Evolutionary conservation across 2,797 vertebrate genomes (phyloP).

Genomic region (Arremon brunneinucha): DNA sequence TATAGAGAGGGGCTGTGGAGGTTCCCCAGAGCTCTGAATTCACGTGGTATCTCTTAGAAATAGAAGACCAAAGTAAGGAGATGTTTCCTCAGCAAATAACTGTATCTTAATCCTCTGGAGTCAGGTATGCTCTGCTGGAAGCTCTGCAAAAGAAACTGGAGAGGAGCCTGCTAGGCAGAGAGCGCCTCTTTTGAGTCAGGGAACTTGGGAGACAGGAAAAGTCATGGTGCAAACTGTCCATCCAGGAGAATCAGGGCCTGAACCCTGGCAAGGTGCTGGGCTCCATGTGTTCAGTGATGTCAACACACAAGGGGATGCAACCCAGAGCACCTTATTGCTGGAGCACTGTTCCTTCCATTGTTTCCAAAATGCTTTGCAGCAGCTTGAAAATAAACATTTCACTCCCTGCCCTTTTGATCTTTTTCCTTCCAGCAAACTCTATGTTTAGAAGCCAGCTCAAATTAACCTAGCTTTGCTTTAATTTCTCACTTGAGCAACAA

Average conservation of each 20-base stretch:
- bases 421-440: slow-evolving; percentile 29
- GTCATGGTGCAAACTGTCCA: not conserved
- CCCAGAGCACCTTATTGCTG: not conserved
- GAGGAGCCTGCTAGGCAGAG: not conserved
- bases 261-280: not conserved
- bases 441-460: slow-evolving; percentile 26
- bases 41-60: not conserved
- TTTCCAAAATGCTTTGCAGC: slow-evolving; percentile 18
- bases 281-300: not conserved
- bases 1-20: not conserved
- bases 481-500: not conserved
- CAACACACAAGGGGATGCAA: not conserved
- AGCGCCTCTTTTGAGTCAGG: not conserved
- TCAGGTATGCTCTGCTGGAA: not conserved
- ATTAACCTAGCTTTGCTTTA: slow-evolving; percentile 38
- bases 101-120: not conserved
- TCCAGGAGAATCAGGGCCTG: not conserved
- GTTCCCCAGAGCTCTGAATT: slow-evolving; percentile 1
- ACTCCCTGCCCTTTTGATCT: slow-evolving; percentile 33
- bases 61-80: not conserved
- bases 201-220: not conserved
- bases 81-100: not conserved
- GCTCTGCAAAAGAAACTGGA: not conserved
- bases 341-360: slow-evolving; percentile 32
- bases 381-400: slow-evolving; percentile 50